phyloP scores from a whole-genome alignment of 1,140 invertebrate species.

The Paraescarpia echinospica region DNA sequence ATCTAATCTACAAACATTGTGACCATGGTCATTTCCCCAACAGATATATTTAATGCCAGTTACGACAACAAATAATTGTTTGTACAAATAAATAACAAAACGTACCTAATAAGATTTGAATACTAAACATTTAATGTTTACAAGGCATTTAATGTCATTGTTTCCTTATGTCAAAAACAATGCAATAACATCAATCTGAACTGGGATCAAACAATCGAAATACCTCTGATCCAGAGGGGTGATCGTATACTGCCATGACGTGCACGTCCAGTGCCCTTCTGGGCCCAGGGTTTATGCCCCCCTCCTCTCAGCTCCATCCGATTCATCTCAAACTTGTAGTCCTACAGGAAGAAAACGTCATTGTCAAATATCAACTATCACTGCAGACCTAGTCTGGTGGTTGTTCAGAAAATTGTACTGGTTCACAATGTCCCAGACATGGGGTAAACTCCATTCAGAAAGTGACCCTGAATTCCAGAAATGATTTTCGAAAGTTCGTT shows the following conservation, averaged over 20 bases:
- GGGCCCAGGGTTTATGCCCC: slow-evolving; percentile 88
- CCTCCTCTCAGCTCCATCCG: slow-evolving; percentile 84
- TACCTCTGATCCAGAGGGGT: slow-evolving; percentile 74
- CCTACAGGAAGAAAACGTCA: slow-evolving; percentile 41
- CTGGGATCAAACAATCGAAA: background rate
- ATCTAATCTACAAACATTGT: background rate
- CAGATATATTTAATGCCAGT: too few relatives aligned
- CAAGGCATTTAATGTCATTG: too few relatives aligned
- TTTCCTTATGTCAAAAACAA: background rate
- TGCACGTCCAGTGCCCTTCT: slow-evolving; percentile 87
- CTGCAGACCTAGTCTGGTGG: background rate
- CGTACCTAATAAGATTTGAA: too few relatives aligned
- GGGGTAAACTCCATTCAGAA: too few relatives aligned
- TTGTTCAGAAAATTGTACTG: background rate
- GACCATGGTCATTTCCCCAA: too few relatives aligned
- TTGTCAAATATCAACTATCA: background rate
- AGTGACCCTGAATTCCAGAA: too few relatives aligned
- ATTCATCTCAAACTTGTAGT: slow-evolving; percentile 66
- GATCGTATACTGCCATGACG: slow-evolving; percentile 89
- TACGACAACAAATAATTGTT: too few relatives aligned
- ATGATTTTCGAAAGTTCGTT: too few relatives aligned
- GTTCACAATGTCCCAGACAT: background rate
- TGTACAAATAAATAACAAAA: too few relatives aligned
- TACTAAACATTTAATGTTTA: too few relatives aligned
- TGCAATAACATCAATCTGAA: background rate